Conservation (phyloP, 2,113 vertebrate species). For the Periophthalmodon schlosseri region DNA sequence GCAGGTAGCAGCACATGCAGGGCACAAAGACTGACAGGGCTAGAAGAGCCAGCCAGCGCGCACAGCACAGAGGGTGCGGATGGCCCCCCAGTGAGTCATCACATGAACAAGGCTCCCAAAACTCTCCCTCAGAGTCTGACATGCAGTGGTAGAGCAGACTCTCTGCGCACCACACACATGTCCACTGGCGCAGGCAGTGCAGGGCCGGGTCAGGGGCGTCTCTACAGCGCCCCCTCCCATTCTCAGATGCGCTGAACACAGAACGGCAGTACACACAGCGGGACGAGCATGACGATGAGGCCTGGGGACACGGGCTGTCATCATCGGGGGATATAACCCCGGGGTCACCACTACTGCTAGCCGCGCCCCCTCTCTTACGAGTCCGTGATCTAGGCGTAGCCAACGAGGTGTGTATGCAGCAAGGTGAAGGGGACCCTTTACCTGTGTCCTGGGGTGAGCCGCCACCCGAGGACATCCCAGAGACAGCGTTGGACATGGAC, state of each 20-base stretch:
- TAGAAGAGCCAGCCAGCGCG: constrained; percentile 88
- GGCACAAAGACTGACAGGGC: constrained; percentile 88
- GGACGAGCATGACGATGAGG: constrained; percentile 78
- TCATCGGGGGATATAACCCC: constrained; percentile 76
- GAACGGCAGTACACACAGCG: constrained; percentile 92
- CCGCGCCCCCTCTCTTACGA: constrained; percentile 76
- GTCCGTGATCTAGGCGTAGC: constrained; percentile 79
- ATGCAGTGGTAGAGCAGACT: constrained; percentile 95
- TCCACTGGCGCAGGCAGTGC: constrained; percentile 87
- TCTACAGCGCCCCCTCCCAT: constrained; percentile 87
- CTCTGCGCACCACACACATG: constrained; percentile 93
- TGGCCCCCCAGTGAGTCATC: constrained; percentile 82
- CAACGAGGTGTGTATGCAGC: constrained; percentile 81
- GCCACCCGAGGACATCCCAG: constrained; percentile 68
- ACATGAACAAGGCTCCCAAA: constrained; percentile 93
- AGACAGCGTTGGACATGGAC: constrained; percentile 70
- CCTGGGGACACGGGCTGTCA: constrained; percentile 79
- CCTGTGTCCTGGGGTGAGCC: constrained; percentile 78
- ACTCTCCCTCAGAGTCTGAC: constrained; percentile 94
- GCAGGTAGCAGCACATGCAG: constrained; percentile 95
- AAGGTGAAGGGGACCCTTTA: constrained; percentile 77
- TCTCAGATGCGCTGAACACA: constrained; percentile 85
- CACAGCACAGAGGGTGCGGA: constrained; percentile 85
- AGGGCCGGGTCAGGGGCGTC: constrained; percentile 89
- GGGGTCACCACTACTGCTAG: constrained; percentile 56